Percentiles rank a stretch among this genome's conserved stretches.
phyloP scores from a whole-genome alignment of 2,888 invertebrate species.

The Idaea straminata region DNA sequence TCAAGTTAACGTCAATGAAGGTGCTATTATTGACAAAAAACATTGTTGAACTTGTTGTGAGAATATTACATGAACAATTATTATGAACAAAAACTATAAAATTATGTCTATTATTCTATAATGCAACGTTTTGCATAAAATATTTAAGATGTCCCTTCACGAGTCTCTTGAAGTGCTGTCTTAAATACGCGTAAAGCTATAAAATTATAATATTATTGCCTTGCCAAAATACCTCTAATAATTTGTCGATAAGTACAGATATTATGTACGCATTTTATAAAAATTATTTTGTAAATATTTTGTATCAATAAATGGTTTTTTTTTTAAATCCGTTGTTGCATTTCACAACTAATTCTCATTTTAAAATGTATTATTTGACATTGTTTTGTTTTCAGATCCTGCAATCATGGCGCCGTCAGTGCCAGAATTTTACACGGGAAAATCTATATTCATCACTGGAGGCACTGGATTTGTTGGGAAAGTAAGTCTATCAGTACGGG shows the following conservation, averaged over 20 bases:
- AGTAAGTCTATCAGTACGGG: too few species aligned
- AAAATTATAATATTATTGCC: constrained; percentile 11
- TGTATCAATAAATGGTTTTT: constrained; percentile 23
- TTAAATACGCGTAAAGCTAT: constrained; percentile 4
- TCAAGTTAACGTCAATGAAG: neutral
- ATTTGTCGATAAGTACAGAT: constrained; percentile 30
- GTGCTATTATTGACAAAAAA: neutral
- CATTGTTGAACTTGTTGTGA: neutral
- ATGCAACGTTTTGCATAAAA: neutral
- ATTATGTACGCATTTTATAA: constrained; percentile 27
- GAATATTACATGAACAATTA: neutral
- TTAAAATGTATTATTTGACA: too few species aligned
- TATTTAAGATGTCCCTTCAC: neutral
- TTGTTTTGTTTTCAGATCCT: constrained; percentile 11
- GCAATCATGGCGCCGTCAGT: constrained; percentile 56
- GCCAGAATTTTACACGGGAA: constrained; percentile 74
- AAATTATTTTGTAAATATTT: constrained; percentile 53
- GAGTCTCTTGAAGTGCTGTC: neutral
- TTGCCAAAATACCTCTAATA: constrained; percentile 44
- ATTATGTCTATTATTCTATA: neutral
- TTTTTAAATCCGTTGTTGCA: too few species aligned
- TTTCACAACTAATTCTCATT: too few species aligned
- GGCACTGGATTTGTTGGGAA: constrained; percentile 86
- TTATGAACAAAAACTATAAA: too few species aligned
- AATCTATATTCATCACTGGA: constrained; percentile 88